Percentiles rank a stretch among this genome's conserved stretches.
Evolutionary conservation across 2,113 vertebrate species (phyloP).

Genomic region (Ascaphus truei): DNA sequence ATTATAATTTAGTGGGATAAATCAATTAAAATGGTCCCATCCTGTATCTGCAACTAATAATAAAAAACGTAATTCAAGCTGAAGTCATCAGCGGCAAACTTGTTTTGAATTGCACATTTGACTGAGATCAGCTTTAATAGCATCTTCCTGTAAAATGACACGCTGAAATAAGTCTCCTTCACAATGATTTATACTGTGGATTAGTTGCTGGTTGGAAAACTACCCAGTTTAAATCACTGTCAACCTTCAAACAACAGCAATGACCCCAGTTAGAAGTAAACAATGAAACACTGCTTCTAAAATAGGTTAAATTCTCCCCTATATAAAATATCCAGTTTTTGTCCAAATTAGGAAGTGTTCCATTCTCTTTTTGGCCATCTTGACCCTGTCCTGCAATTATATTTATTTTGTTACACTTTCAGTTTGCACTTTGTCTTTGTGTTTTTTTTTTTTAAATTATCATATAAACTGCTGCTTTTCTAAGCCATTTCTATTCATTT

Average conservation of each 20-base stretch:
- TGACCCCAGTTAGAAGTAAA: constrained; percentile 33
- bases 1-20: neutral
- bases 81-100: constrained; percentile 25
- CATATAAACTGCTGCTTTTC: too few species aligned
- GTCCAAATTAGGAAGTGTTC: neutral
- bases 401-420: too few species aligned
- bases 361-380: too few species aligned
- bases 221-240: constrained; percentile 50
- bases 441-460: too few species aligned
- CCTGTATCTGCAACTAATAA: neutral
- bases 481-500: too few species aligned
- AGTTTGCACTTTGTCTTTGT: too few species aligned
- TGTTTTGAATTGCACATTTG: constrained; percentile 17
- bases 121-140: constrained; percentile 36
- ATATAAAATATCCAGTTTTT: neutral
- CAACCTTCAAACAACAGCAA: constrained; percentile 40
- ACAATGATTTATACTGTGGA: constrained; percentile 45
- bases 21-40: neutral
- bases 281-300: neutral
- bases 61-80: neutral
- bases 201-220: constrained; percentile 43
- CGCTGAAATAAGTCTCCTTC: constrained; percentile 45
- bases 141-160: constrained; percentile 44
- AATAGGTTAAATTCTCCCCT: neutral
- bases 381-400: too few species aligned